Percentiles rank a stretch among this genome's conserved stretches.
These are phyloP conservation scores for Latrodectus geometricus DNA, from an alignment of 1,140 invertebrate genomes.

Conservation along the genomic window DNA sequence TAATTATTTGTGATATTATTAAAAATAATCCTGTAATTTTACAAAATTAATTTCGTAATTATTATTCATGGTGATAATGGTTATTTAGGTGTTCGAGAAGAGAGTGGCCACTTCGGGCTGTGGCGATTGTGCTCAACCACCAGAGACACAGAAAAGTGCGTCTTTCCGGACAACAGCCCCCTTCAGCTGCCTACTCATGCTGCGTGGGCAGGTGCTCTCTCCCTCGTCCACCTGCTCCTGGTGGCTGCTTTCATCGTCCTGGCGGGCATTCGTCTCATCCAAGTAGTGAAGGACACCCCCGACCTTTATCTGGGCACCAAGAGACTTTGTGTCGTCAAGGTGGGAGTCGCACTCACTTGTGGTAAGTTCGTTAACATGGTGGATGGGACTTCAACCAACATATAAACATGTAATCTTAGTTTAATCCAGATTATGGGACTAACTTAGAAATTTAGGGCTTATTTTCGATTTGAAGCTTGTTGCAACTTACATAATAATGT, in stretches of 20 bases:
- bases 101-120: constrained; percentile 45
- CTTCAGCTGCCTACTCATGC: constrained; percentile 13
- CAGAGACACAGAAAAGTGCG: not conserved
- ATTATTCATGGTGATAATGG: no score
- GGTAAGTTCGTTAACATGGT: constrained; percentile 12
- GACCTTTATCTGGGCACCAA: constrained; percentile 45
- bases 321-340: constrained; percentile 42
- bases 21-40: no score
- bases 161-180: constrained; percentile 8
- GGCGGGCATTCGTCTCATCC: constrained; percentile 15
- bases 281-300: constrained; percentile 6
- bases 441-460: no score
- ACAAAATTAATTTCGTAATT: no score
- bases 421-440: no score
- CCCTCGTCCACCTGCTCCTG: constrained; percentile 31
- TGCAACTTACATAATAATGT: no score
- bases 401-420: no score
- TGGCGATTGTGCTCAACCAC: constrained; percentile 39
- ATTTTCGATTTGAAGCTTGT: no score
- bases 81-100: constrained; percentile 29
- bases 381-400: no score
- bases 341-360: constrained; percentile 28
- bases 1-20: no score
- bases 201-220: constrained; percentile 10
- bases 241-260: constrained; percentile 26